Evolutionary conservation across 2,797 vertebrate genomes (phyloP).

Genomic region (Alauda arvensis): DNA sequence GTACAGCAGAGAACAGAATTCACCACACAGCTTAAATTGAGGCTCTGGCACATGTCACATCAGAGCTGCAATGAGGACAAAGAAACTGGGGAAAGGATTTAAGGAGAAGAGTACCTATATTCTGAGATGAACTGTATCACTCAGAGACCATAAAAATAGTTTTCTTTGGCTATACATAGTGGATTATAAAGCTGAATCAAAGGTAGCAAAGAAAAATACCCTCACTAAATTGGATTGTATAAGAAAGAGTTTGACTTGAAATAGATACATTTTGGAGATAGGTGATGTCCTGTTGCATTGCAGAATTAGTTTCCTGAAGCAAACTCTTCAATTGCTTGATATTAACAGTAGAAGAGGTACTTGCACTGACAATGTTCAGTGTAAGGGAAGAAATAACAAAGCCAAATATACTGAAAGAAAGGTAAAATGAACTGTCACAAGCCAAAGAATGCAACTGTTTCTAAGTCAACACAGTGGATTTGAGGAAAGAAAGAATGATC

Average conservation of each 20-base stretch:
- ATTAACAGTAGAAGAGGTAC: background rate
- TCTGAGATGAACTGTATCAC: background rate
- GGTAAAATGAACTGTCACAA: background rate
- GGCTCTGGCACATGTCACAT: background rate
- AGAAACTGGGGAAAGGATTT: background rate
- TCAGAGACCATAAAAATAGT: background rate
- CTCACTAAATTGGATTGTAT: background rate
- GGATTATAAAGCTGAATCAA: slow-evolving; percentile 5
- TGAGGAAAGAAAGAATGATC: background rate
- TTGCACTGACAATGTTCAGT: background rate
- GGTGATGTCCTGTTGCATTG: background rate
- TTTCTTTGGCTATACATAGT: background rate
- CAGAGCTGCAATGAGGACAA: background rate
- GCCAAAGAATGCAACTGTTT: background rate
- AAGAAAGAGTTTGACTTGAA: background rate
- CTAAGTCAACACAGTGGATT: background rate
- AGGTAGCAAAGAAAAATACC: background rate
- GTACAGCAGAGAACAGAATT: background rate
- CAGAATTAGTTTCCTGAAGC: slow-evolving; percentile 18
- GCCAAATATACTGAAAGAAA: background rate
- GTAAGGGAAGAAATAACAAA: slow-evolving; percentile 24
- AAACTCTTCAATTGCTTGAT: background rate
- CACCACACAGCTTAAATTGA: background rate
- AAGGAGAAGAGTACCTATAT: background rate
- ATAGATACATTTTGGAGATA: background rate